phyloP scores from a whole-genome alignment of 2,888 invertebrate species.

The Eristalis pertinax region DNA sequence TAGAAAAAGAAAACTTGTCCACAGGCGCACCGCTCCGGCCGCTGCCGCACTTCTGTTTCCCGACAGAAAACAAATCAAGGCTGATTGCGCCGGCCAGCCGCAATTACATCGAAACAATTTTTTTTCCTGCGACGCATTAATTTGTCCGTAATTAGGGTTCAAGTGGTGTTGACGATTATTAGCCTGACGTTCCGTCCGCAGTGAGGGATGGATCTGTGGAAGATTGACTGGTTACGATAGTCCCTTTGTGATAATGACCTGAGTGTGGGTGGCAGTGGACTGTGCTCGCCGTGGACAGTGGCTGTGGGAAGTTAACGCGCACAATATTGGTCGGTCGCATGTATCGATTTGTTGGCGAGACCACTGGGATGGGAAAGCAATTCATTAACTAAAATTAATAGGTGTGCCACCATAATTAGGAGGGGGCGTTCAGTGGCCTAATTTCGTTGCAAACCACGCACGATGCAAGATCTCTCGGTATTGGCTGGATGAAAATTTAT shows the following conservation, averaged over 20 bases:
- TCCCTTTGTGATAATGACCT: background rate
- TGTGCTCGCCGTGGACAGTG: conserved; percentile 28
- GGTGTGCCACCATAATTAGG: background rate
- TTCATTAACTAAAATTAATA: background rate
- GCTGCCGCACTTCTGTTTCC: background rate
- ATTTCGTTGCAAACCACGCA: background rate
- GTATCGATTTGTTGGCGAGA: background rate
- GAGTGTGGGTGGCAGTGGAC: background rate
- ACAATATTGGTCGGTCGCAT: background rate
- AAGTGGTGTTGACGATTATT: conserved; percentile 60
- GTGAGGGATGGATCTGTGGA: background rate
- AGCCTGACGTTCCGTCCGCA: background rate
- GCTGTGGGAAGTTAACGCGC: background rate
- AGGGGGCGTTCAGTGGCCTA: background rate
- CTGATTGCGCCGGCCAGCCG: conserved; percentile 42
- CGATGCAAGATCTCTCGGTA: background rate
- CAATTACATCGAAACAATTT: conserved; percentile 42
- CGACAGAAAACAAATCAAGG: conserved; percentile 49
- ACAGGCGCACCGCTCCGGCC: background rate
- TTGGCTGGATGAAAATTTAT: background rate
- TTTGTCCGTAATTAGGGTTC: conserved; percentile 62
- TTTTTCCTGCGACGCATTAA: conserved; percentile 40
- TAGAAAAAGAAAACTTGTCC: conserved; percentile 3
- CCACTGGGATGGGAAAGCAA: background rate
- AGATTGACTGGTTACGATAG: conserved; percentile 32